Evolutionary conservation across 2,113 vertebrate genomes (phyloP), one percentile per base, ranked within the genome.

Genomic region (Pterocles orientalis): DNA sequence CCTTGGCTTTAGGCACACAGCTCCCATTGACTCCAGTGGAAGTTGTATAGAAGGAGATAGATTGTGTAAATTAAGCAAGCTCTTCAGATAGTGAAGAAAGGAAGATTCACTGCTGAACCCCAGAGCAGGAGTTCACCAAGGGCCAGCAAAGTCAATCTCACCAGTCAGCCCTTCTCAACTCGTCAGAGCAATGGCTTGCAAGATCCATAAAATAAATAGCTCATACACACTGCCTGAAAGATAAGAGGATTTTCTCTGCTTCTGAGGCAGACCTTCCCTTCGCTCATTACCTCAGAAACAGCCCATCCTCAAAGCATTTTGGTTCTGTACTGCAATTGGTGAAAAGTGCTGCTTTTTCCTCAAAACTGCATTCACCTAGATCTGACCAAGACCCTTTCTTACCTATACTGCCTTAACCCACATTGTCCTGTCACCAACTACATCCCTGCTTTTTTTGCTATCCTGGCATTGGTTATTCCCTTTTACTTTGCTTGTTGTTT

Each of bases 11-110:
- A 90, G 61, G 60, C 95, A 95, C 95, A 92, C 94, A 96, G 60
- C 60, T 96, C 86, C 69, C 92, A 96, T 97, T 96, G 95, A 97
- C 94, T 92, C 53, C 69, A 75, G 53, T 94, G 92, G 80, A 96
- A 93, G 72, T 19, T 71, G 58, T 88, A 57, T 68, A 94, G 92
- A 95, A 92, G 76, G 80, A 94, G 72, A 93, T 84, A 93, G 76
- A 96, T 90, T 95, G 92, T 86, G 56, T 83, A 95, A 95, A 94
- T 96, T 97, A 96, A 76, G 53, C 64, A 93, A 53, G 60, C 56
- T 86, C 76, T 64, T 78, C 24, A 91, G 69, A 87, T 34, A 60
- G 91, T 58, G 36, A 87, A 73, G 71, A 45, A 78, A 90, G 34
- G 45, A 57, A 95, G 57, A 88, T 91, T 95, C 73, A 54, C 60